Conservation (phyloP, 2,113 vertebrate species). For the Misgurnus mizolepis region DNA sequence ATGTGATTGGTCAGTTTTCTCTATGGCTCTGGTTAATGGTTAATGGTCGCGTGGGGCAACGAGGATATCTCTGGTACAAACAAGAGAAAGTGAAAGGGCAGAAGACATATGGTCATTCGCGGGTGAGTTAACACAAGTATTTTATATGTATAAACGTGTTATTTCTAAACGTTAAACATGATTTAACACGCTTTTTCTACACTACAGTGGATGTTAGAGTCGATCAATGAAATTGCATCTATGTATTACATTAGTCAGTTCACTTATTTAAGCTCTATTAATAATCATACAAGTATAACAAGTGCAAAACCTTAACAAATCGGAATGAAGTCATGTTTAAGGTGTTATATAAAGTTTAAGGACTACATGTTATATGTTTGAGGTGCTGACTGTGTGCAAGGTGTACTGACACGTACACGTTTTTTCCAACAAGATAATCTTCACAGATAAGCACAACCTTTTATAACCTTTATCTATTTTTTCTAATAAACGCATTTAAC, state of each 20-base stretch:
- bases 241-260: not conserved
- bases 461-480: no score
- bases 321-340: no score
- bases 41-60: slow-evolving; percentile 44
- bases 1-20: slow-evolving; percentile 11
- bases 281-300: no score
- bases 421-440: no score
- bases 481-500: no score
- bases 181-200: not conserved
- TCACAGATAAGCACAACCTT: no score
- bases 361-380: no score
- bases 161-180: not conserved
- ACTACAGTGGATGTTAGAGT: not conserved
- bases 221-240: not conserved
- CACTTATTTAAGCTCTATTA: not conserved
- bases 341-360: no score
- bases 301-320: not conserved
- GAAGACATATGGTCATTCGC: not conserved
- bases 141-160: not conserved
- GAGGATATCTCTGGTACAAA: not conserved
- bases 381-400: no score
- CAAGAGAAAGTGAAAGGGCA: slow-evolving; percentile 13
- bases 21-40: no score
- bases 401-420: no score
- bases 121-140: not conserved